These are phyloP conservation scores for Agrochola lota DNA, from an alignment of 2,888 invertebrate species.

Conservation along the genomic window DNA sequence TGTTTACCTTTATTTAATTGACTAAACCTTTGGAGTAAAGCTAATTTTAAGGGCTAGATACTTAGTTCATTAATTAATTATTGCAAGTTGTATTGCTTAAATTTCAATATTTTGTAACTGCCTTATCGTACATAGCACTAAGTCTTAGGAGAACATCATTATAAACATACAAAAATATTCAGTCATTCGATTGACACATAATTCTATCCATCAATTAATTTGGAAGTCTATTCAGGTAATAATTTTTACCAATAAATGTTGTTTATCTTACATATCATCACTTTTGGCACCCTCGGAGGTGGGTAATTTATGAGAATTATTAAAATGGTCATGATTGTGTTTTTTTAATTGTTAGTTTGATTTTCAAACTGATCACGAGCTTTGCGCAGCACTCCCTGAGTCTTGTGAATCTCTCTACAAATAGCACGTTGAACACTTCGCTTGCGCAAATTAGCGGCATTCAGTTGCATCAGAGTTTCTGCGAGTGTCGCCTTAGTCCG, in stretches of 20 bases:
- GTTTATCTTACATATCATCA: slow-evolving; percentile 34
- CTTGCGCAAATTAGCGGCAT: slow-evolving; percentile 94
- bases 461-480: slow-evolving; percentile 94
- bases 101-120: slow-evolving; percentile 20
- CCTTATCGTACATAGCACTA: slow-evolving; percentile 19
- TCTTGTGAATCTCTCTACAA: slow-evolving; percentile 94
- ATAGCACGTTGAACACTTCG: slow-evolving; percentile 96
- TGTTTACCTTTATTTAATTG: no score
- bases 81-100: neutral
- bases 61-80: neutral
- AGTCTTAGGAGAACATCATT: slow-evolving; percentile 20
- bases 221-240: slow-evolving; percentile 13
- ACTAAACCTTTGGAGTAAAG: neutral
- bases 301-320: slow-evolving; percentile 2
- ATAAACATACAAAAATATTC: slow-evolving; percentile 53
- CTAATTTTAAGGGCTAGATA: neutral
- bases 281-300: slow-evolving; percentile 1
- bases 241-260: slow-evolving; percentile 7
- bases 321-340: neutral
- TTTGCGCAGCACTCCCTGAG: slow-evolving; percentile 94
- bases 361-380: slow-evolving; percentile 94
- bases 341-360: slow-evolving; percentile 60
- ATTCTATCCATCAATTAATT: slow-evolving; percentile 15
- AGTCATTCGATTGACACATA: slow-evolving; percentile 11
- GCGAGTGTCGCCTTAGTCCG: slow-evolving; percentile 94